Conservation (phyloP, 2,888 invertebrate genomes). For the Tortricodes alternella region DNA sequence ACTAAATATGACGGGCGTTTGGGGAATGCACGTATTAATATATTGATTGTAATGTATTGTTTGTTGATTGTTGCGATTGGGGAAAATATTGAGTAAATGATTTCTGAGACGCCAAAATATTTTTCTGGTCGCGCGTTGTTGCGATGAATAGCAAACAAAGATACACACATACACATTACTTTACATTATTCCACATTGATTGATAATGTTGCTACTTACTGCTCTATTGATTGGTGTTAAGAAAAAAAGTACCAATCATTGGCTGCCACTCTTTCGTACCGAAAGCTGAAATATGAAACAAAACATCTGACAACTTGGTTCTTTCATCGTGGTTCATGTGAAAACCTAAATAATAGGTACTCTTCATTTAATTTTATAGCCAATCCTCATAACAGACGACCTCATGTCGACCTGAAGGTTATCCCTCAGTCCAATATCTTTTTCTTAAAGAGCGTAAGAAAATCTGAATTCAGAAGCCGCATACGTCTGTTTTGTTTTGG, state of each 20-base stretch:
- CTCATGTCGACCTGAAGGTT: conserved; percentile 20
- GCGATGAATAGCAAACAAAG: too few species aligned
- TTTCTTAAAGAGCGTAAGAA: neutral
- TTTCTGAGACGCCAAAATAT: neutral
- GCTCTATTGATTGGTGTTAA: too few species aligned
- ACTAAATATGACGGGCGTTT: conserved; percentile 31
- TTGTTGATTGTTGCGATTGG: neutral
- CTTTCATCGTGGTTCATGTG: too few species aligned
- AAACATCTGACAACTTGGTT: too few species aligned
- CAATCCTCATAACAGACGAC: conserved; percentile 29
- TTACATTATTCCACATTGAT: too few species aligned
- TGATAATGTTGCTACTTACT: too few species aligned
- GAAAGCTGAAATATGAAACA: too few species aligned
- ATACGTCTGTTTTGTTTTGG: neutral
- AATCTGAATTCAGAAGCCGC: neutral
- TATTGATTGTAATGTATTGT: conserved; percentile 4
- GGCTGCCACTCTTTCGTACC: too few species aligned
- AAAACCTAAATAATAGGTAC: conserved; percentile 8
- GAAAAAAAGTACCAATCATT: too few species aligned
- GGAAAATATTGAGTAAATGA: conserved; percentile 9
- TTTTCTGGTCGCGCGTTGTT: neutral
- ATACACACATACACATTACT: too few species aligned
- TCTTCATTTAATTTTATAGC: conserved; percentile 20
- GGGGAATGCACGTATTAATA: neutral
- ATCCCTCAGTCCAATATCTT: neutral